Conservation (phyloP, 2,113 vertebrate genomes). For the human (Homo sapiens) region DNA sequence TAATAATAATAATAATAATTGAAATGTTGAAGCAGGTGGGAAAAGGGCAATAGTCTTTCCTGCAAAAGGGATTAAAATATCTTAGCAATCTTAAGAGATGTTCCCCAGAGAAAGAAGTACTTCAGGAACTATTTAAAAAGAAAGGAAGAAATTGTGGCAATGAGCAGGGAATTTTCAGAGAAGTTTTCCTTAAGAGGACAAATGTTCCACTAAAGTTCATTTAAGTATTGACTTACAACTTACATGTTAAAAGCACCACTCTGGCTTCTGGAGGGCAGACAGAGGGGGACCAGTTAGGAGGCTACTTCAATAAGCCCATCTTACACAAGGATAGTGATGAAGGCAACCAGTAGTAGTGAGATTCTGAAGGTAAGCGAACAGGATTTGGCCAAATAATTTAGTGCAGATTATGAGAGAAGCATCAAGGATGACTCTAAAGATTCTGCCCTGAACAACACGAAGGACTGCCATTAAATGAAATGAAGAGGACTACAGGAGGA, state of each 20-base stretch:
- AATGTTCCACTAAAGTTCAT: background rate
- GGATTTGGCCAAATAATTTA: background rate
- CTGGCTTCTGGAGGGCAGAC: background rate
- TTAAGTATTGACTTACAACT: background rate
- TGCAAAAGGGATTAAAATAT: conserved; percentile 9
- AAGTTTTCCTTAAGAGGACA: conserved; percentile 22
- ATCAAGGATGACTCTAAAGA: background rate
- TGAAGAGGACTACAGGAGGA: background rate
- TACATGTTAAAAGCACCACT: background rate
- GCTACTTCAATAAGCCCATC: background rate
- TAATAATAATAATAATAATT: too few relatives aligned
- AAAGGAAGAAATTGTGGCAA: background rate
- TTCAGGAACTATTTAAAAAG: conserved; percentile 41
- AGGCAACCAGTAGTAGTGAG: background rate
- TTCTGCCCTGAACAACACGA: background rate
- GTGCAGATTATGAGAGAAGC: background rate
- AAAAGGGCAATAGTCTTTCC: background rate
- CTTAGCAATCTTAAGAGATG: background rate
- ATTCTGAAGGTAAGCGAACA: background rate
- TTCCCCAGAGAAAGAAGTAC: background rate
- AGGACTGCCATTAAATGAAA: background rate
- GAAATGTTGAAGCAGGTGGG: background rate
- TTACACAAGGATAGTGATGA: background rate
- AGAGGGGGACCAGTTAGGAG: background rate
- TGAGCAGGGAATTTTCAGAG: background rate